Evolutionary conservation across 2,888 invertebrate genomes (phyloP).

Genomic region (Leucophenga montana): DNA sequence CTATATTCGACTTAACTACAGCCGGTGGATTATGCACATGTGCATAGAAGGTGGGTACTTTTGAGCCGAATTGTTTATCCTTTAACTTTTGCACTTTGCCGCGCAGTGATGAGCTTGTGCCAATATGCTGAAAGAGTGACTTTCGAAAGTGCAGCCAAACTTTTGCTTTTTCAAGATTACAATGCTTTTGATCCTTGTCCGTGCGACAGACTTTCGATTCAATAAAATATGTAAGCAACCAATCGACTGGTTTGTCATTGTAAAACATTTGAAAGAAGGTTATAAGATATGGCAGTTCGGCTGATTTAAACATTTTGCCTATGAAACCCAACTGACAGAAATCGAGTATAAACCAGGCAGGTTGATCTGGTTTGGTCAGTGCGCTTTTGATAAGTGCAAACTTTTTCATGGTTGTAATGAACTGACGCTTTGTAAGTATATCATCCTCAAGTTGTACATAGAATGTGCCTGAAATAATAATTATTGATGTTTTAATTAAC

Average conservation of each 20-base stretch:
- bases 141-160: constrained; percentile 91
- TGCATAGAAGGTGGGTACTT: constrained; percentile 84
- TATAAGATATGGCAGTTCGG: constrained; percentile 88
- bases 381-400: constrained; percentile 86
- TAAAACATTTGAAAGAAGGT: constrained; percentile 97
- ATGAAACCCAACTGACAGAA: constrained; percentile 96
- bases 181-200: constrained; percentile 88
- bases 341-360: constrained; percentile 91
- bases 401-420: constrained; percentile 87
- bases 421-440: constrained; percentile 88
- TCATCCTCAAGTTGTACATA: constrained; percentile 97
- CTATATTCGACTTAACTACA: constrained; percentile 81
- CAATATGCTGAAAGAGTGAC: constrained; percentile 96
- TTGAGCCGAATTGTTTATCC: constrained; percentile 89
- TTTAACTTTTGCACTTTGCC: constrained; percentile 97
- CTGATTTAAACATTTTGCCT: constrained; percentile 91
- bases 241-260: constrained; percentile 96
- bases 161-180: constrained; percentile 82
- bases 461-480: constrained; percentile 75
- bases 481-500: neutral
- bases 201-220: constrained; percentile 91
- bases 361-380: constrained; percentile 73
- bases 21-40: constrained; percentile 84
- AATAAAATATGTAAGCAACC: constrained; percentile 92
- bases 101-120: constrained; percentile 93